These are phyloP conservation scores for Podotricha telesiphe DNA, from an alignment of 2,888 invertebrate genomes.

Conservation along the genomic window DNA sequence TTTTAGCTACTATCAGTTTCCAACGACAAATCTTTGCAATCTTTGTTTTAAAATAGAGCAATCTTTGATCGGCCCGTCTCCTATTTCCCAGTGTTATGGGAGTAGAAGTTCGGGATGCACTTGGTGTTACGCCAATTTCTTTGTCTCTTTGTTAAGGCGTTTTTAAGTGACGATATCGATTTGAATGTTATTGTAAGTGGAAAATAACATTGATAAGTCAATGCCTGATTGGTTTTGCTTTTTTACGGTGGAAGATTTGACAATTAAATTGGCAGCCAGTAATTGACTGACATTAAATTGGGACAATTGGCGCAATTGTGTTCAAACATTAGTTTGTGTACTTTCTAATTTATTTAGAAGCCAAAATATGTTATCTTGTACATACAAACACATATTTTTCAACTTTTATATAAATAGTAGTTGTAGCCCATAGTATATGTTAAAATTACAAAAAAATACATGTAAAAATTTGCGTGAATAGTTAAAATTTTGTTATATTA, in stretches of 20 bases:
- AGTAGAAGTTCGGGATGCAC: slow-evolving; percentile 47
- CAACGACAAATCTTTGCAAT: slow-evolving; percentile 69
- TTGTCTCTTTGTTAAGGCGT: slow-evolving; percentile 67
- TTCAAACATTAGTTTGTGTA: too few relatives aligned
- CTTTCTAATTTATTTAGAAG: too few relatives aligned
- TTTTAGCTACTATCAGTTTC: slow-evolving; percentile 68
- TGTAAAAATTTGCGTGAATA: not conserved
- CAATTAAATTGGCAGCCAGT: not conserved
- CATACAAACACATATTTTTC: too few relatives aligned
- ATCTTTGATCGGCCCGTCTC: slow-evolving; percentile 72
- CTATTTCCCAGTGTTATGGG: slow-evolving; percentile 56
- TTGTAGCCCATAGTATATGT: too few relatives aligned
- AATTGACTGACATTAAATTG: too few relatives aligned
- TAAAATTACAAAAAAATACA: not conserved
- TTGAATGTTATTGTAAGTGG: slow-evolving; percentile 68
- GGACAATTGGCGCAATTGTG: too few relatives aligned
- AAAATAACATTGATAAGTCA: slow-evolving; percentile 1
- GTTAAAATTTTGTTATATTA: not conserved
- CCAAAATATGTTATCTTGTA: too few relatives aligned
- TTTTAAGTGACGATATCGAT: slow-evolving; percentile 63
- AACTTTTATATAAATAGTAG: too few relatives aligned
- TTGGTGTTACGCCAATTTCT: slow-evolving; percentile 71
- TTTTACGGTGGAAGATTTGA: not conserved
- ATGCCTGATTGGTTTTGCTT: not conserved
- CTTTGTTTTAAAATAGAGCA: slow-evolving; percentile 68